Evolutionary conservation across 2,113 vertebrate genomes (phyloP).

Genomic region (Corydoras maculifer): DNA sequence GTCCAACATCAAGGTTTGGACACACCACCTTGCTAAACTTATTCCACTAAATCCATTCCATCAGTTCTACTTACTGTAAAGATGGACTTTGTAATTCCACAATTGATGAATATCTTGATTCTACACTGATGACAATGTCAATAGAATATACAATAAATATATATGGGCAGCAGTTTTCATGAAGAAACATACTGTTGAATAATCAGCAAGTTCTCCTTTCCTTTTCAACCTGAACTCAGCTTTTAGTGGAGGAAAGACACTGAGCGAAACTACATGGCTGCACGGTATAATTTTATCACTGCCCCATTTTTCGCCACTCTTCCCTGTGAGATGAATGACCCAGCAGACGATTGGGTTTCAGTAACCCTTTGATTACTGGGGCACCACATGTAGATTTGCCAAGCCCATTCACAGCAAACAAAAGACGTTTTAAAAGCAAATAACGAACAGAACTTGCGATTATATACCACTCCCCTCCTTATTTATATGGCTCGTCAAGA

Average conservation of each 20-base stretch:
- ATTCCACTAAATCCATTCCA: too few relatives aligned
- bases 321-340: constrained; percentile 55
- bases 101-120: too few relatives aligned
- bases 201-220: constrained; percentile 16
- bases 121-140: too few relatives aligned
- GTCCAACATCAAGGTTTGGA: too few relatives aligned
- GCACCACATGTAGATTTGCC: background rate
- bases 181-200: constrained; percentile 9
- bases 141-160: background rate
- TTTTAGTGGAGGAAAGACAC: constrained; percentile 15
- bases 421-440: too few relatives aligned
- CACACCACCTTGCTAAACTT: too few relatives aligned
- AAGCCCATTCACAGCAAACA: background rate
- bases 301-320: constrained; percentile 58
- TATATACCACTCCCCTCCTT: too few relatives aligned
- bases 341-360: constrained; percentile 48
- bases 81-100: too few relatives aligned
- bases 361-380: constrained; percentile 14
- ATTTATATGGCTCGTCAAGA: too few relatives aligned
- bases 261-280: constrained; percentile 31
- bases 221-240: constrained; percentile 13
- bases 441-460: too few relatives aligned
- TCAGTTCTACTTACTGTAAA: too few relatives aligned
- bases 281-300: constrained; percentile 60
- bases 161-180: background rate